Evolutionary conservation across 2,797 vertebrate species (phyloP).

Genomic region (Hydrocynus forskahlii): DNA sequence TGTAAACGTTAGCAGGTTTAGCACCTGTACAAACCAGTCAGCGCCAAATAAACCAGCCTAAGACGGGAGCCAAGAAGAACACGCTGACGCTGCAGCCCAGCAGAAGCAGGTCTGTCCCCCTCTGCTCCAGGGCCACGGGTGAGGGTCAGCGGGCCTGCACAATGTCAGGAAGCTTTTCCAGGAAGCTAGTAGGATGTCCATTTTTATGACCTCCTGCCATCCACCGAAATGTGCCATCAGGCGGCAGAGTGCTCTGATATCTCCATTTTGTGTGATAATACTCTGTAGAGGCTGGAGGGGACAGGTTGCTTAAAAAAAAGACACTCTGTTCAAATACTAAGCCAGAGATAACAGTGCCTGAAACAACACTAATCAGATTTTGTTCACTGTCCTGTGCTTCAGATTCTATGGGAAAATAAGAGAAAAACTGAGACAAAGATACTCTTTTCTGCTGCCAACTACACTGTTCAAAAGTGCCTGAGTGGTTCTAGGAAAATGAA

Average conservation of each 20-base stretch:
- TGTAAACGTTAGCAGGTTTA: slow-evolving; percentile 35
- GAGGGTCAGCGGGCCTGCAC: slow-evolving; percentile 9
- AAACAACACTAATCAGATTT: slow-evolving; percentile 1
- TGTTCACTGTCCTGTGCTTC: not conserved
- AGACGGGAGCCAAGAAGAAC: not conserved
- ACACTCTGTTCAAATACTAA: not conserved
- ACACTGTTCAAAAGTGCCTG: too few relatives aligned
- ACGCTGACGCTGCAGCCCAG: slow-evolving; percentile 1
- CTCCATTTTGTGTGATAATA: not conserved
- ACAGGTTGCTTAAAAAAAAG: not conserved
- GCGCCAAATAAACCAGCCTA: not conserved
- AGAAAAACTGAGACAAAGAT: too few relatives aligned
- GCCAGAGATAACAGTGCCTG: not conserved
- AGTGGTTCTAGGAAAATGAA: too few relatives aligned
- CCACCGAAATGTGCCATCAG: not conserved
- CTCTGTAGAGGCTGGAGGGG: not conserved
- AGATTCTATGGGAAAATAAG: not conserved
- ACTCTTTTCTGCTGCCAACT: too few relatives aligned
- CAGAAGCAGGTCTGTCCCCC: not conserved
- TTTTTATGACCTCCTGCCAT: not conserved
- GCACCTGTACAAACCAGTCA: slow-evolving; percentile 22
- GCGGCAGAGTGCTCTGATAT: not conserved
- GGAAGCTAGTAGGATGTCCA: slow-evolving; percentile 25
- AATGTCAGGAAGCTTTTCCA: slow-evolving; percentile 34
- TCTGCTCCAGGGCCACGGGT: slow-evolving; percentile 8